Percentiles rank a stretch among this genome's conserved stretches.
Evolutionary conservation across 1,140 invertebrate genomes (phyloP).

Genomic region (Zaprionus ghesquierei): DNA sequence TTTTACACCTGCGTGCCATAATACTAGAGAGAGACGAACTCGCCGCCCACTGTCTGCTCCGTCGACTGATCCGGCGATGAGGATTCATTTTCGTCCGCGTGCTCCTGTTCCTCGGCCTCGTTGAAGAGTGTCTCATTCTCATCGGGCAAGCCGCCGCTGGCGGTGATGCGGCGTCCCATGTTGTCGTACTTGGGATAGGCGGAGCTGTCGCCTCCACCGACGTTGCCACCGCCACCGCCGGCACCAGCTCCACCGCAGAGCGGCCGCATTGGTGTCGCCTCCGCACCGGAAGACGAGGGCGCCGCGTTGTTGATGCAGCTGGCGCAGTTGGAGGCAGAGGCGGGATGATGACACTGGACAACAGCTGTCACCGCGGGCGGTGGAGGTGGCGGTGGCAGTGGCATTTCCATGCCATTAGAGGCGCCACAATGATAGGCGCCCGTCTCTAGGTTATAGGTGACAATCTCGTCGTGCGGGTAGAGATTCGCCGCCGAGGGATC

Average conservation of each 20-base stretch:
- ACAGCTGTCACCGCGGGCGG: slow-evolving; percentile 72
- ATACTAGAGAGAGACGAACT: slow-evolving; percentile 82
- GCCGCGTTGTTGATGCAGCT: slow-evolving; percentile 82
- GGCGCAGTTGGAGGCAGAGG: slow-evolving; percentile 66
- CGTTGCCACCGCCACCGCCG: background rate
- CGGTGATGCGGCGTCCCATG: slow-evolving; percentile 93
- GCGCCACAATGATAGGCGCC: slow-evolving; percentile 55
- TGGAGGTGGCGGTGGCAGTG: slow-evolving; percentile 68
- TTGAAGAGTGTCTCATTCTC: slow-evolving; percentile 77
- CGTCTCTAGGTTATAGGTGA: slow-evolving; percentile 79
- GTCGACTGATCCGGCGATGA: slow-evolving; percentile 13
- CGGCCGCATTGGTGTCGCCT: slow-evolving; percentile 61
- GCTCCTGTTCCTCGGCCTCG: slow-evolving; percentile 56
- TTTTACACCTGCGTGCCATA: slow-evolving; percentile 80
- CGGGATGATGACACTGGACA: slow-evolving; percentile 67
- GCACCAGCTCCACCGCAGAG: slow-evolving; percentile 25
- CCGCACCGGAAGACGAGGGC: slow-evolving; percentile 78
- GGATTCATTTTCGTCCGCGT: slow-evolving; percentile 10
- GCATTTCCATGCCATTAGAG: slow-evolving; percentile 61
- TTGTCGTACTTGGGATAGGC: slow-evolving; percentile 90
- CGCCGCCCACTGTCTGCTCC: slow-evolving; percentile 39
- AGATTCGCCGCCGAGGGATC: slow-evolving; percentile 64
- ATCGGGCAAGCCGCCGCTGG: slow-evolving; percentile 88
- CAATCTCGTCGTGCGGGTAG: slow-evolving; percentile 80
- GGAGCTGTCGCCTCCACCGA: slow-evolving; percentile 39